Evolutionary conservation across 2,113 vertebrate species (phyloP), one percentile per base, ranked within the genome.

Genomic region (Sialia sialis): DNA sequence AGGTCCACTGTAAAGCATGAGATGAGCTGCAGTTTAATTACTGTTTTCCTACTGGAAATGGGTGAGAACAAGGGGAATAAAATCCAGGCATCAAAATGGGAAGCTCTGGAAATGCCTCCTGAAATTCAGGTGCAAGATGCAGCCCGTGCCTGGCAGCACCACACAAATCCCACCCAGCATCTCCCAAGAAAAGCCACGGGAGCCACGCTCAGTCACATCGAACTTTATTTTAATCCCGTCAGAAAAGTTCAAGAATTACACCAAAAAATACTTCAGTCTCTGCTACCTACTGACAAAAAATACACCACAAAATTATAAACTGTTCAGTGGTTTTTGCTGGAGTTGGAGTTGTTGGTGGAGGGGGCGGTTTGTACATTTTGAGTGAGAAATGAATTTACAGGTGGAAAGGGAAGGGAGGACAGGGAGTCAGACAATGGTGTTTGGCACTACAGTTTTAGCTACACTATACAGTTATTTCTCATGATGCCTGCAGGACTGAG

Each of bases 201-300:
- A 94, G 94, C 64, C 73, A 43, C 67, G 9, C 96, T 98, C 97
- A 89, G 98, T 98, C 98, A 98, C 98, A 98, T 98, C 97, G 97
- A 98, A 97, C 97, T 98, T 98, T 98, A 98, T 98, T 98, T 97
- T 96, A 95, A 96, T 98, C 97, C 98, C 96, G 97, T 98, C 98
- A 98, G 98, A 98, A 98, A 98, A 98, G 95, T 97, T 97, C 97
- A 98, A 98, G 98, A 98, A 95, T 97, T 97, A 98, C 98, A 98
- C 98, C 98, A 98, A 98, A 98, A 98, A 98, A 98, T 98, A 98
- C 98, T 98, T 98, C 97, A 98, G 98, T 98, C 98, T 98, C 97
- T 98, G 97, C 98, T 98, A 98, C 97, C 98, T 98, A 98, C 98
- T 96, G 97, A 98, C 98, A 98, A 98, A 98, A 97, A 98, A 97